Evolutionary conservation across 2,888 invertebrate genomes (phyloP).

Genomic region (Trichopria drosophilae): DNA sequence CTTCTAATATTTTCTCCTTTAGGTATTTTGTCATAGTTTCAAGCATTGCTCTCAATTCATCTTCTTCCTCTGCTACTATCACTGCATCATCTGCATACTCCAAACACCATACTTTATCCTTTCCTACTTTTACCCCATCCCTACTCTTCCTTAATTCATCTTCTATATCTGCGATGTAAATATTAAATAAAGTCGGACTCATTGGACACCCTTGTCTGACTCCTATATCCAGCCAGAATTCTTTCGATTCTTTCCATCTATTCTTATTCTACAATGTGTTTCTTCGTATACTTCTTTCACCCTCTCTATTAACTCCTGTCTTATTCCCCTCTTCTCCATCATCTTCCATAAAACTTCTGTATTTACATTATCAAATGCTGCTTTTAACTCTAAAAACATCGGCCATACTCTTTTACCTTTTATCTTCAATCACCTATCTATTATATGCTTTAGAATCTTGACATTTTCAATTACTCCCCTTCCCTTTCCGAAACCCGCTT

Average conservation of each 20-base stretch:
- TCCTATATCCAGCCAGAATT: slow-evolving; percentile 8
- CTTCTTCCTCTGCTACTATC: too few relatives aligned
- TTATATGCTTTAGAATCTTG: neutral
- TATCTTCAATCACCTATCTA: neutral
- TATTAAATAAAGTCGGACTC: too few relatives aligned
- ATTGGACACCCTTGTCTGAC: slow-evolving; percentile 9
- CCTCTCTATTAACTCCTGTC: neutral
- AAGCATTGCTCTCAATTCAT: too few relatives aligned
- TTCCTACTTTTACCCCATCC: slow-evolving; percentile 1
- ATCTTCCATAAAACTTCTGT: too few relatives aligned
- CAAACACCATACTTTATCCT: too few relatives aligned
- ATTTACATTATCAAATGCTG: too few relatives aligned
- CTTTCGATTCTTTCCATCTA: neutral
- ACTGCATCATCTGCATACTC: too few relatives aligned
- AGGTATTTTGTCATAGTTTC: too few relatives aligned
- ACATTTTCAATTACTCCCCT: neutral
- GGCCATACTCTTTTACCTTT: neutral
- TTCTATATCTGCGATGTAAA: too few relatives aligned
- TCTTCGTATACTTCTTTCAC: neutral
- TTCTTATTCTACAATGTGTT: neutral
- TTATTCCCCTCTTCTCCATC: neutral
- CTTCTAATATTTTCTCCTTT: too few relatives aligned
- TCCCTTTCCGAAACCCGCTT: neutral
- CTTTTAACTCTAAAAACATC: neutral
- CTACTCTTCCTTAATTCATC: neutral